phyloP scores from a whole-genome alignment of 2,797 vertebrate species.

The Lacerta bilineata region DNA sequence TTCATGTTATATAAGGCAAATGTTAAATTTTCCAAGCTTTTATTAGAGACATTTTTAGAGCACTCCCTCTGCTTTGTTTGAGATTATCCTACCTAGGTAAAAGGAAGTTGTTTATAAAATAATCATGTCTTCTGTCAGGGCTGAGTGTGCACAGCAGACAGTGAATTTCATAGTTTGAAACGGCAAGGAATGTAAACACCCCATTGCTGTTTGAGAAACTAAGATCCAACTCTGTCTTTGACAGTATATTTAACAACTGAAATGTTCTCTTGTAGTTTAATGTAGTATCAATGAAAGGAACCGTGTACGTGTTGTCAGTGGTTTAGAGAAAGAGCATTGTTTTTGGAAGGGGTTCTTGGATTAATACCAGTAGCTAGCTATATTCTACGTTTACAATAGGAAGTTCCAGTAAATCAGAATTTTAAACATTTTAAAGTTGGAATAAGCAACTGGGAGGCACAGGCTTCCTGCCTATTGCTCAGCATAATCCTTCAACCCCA shows the following conservation, averaged over 20 bases:
- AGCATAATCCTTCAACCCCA: background rate
- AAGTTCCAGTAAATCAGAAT: constrained; percentile 5
- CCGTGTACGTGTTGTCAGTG: constrained; percentile 13
- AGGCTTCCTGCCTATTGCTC: background rate
- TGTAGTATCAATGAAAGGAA: constrained; percentile 28
- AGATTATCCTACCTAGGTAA: constrained; percentile 70
- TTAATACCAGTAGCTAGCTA: background rate
- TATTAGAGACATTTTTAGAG: constrained; percentile 56
- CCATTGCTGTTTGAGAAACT: constrained; percentile 67
- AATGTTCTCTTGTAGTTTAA: constrained; percentile 43
- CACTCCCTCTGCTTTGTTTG: constrained; percentile 52
- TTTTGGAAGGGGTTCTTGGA: background rate
- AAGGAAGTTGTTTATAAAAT: constrained; percentile 82
- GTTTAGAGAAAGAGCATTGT: constrained; percentile 25
- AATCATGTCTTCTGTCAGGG: constrained; percentile 77
- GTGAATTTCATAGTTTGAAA: constrained; percentile 71
- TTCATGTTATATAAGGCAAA: constrained; percentile 58
- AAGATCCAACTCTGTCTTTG: constrained; percentile 68
- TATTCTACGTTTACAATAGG: constrained; percentile 12
- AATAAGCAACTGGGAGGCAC: background rate
- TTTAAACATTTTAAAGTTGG: constrained; percentile 27
- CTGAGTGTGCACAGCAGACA: constrained; percentile 77
- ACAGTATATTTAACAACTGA: constrained; percentile 61
- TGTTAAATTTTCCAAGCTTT: constrained; percentile 56
- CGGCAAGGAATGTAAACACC: constrained; percentile 79